Evolutionary conservation across 2,888 invertebrate species (phyloP).

Genomic region (Hetaerina titia): DNA sequence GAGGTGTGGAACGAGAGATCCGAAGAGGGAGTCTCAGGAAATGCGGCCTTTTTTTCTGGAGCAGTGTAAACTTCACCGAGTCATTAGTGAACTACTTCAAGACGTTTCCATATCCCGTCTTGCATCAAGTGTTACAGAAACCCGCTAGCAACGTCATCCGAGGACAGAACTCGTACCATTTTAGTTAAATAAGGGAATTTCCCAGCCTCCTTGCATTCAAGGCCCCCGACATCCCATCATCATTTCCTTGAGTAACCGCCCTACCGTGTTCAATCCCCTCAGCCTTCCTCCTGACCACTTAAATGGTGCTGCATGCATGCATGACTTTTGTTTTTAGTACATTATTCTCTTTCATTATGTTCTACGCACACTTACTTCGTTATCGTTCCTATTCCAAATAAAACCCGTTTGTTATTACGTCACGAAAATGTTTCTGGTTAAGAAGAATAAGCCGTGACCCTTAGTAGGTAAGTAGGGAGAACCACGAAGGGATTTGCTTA

Average conservation of each 20-base stretch:
- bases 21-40: not conserved
- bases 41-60: conserved; percentile 42
- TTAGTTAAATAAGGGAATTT: not conserved
- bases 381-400: not conserved
- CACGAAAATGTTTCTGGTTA: not conserved
- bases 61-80: conserved; percentile 40
- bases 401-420: not conserved
- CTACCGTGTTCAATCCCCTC: not conserved
- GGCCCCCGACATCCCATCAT: not conserved
- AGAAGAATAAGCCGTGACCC: too few relatives aligned
- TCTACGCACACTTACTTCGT: not conserved
- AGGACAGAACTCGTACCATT: not conserved
- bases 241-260: conserved; percentile 19
- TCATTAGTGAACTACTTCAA: conserved; percentile 63
- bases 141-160: not conserved
- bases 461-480: too few relatives aligned
- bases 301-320: not conserved
- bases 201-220: not conserved
- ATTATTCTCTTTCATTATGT: not conserved
- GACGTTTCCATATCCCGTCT: conserved; percentile 6
- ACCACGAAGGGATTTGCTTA: too few relatives aligned
- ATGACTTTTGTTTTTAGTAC: not conserved
- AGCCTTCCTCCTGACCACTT: not conserved
- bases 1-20: not conserved
- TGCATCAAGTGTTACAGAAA: conserved; percentile 24